Evolutionary conservation across 2,888 invertebrate species (phyloP).

Genomic region (Tillus elongatus): DNA sequence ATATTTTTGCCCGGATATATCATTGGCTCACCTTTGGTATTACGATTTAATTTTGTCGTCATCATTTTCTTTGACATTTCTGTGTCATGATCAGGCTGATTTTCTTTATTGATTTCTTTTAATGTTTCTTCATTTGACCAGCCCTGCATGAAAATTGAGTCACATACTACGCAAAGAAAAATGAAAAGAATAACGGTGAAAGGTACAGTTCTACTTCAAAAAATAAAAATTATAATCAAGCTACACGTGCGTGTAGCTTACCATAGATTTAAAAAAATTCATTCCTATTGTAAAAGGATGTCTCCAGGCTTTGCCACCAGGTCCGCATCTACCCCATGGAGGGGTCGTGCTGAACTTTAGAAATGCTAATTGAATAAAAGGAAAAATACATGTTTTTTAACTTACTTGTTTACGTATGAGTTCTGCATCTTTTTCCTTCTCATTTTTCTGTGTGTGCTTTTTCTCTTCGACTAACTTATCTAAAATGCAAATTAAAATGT

Average conservation of each 20-base stretch:
- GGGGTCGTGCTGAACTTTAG: conserved; percentile 21
- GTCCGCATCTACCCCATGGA: conserved; percentile 61
- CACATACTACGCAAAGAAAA: too few relatives aligned
- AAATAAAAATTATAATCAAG: conserved; percentile 20
- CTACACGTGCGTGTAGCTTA: conserved; percentile 41
- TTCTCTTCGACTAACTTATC: conserved; percentile 2
- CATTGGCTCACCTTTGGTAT: conserved; percentile 23
- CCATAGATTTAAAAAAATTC: conserved; percentile 71
- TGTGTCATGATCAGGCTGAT: background rate
- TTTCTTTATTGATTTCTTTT: conserved; percentile 31
- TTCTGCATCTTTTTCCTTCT: background rate
- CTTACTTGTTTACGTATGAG: conserved; percentile 1
- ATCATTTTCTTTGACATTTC: conserved; percentile 15
- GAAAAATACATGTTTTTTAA: background rate
- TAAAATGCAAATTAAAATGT: too few relatives aligned
- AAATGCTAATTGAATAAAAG: background rate
- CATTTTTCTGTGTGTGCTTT: background rate
- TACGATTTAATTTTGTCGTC: conserved; percentile 10
- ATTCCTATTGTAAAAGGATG: conserved; percentile 61
- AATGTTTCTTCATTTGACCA: conserved; percentile 40
- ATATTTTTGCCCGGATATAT: conserved; percentile 22
- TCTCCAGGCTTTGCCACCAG: conserved; percentile 66
- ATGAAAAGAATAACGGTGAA: too few relatives aligned
- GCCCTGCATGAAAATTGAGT: conserved; percentile 38
- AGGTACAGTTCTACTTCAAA: too few relatives aligned